phyloP scores from a whole-genome alignment of 2,113 vertebrate species.

The Ornithorhynchus anatinus region DNA sequence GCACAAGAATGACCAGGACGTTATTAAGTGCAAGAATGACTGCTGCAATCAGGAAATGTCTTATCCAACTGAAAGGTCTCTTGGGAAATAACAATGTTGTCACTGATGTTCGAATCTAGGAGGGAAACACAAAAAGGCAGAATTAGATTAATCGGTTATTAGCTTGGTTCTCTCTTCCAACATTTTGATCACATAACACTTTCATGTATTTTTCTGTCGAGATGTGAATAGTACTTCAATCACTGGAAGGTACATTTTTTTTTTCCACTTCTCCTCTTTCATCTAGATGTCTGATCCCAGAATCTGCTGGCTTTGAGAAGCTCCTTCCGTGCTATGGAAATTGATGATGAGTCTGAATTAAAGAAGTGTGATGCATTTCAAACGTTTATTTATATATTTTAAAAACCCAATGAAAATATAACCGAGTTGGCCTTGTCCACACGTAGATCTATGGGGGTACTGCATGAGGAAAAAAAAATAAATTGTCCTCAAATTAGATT shows the following conservation, averaged over 20 bases:
- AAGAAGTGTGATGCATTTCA: too few relatives aligned
- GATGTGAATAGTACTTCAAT: not conserved
- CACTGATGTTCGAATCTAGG: slow-evolving; percentile 93
- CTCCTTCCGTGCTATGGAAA: too few relatives aligned
- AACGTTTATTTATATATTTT: too few relatives aligned
- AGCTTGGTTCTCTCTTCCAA: not conserved
- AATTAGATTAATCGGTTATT: not conserved
- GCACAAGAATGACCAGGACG: slow-evolving; percentile 93
- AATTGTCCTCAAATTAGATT: not conserved
- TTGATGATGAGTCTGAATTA: too few relatives aligned
- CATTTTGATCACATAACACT: not conserved
- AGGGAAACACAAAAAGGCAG: slow-evolving; percentile 19
- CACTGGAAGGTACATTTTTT: too few relatives aligned
- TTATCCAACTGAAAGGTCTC: slow-evolving; percentile 91
- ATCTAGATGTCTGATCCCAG: not conserved
- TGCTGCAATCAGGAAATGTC: slow-evolving; percentile 86
- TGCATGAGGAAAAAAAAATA: not conserved
- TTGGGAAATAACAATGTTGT: slow-evolving; percentile 83
- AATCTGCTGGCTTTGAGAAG: too few relatives aligned
- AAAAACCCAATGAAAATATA: too few relatives aligned
- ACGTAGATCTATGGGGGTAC: not conserved
- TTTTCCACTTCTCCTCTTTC: not conserved
- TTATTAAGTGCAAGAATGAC: slow-evolving; percentile 86
- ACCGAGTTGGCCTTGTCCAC: too few relatives aligned
- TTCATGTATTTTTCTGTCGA: not conserved